Conservation (phyloP, 53 echinoderm and acorn worm genomes). For the Temnopleurus reevesii region DNA sequence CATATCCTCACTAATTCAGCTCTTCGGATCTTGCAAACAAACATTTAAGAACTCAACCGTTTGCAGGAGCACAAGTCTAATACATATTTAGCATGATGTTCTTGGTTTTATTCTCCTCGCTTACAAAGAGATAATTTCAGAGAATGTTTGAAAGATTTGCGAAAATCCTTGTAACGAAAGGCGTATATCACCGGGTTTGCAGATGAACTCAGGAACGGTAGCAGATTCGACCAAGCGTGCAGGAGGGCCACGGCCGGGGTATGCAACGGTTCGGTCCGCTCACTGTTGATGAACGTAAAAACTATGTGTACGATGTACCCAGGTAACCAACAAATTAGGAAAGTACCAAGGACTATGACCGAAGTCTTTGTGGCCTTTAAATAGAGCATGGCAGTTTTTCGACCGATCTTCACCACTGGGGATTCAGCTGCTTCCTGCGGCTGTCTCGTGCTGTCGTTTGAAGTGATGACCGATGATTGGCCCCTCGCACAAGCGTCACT, state of each 20-base stretch:
- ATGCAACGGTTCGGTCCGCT: constrained; percentile 19
- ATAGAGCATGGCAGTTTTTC: neutral
- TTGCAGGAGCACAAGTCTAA: too few relatives aligned
- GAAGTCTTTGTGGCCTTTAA: constrained; percentile 67
- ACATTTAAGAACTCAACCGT: too few relatives aligned
- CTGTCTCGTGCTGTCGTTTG: neutral
- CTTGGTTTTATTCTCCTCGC: neutral
- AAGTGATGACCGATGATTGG: neutral
- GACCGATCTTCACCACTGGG: neutral
- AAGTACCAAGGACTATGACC: constrained; percentile 60
- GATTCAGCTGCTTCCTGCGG: neutral
- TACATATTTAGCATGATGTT: too few relatives aligned
- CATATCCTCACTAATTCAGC: too few relatives aligned
- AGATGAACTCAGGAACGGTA: constrained; percentile 60
- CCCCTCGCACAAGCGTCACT: neutral
- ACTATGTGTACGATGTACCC: constrained; percentile 43
- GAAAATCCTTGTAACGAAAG: constrained; percentile 68
- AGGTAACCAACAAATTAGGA: constrained; percentile 62
- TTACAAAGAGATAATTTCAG: neutral
- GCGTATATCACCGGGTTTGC: constrained; percentile 72
- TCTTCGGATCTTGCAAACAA: too few relatives aligned
- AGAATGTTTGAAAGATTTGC: constrained; percentile 36
- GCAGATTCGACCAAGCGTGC: constrained; percentile 39
- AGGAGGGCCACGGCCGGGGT: neutral
- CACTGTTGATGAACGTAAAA: constrained; percentile 47